phyloP scores from a whole-genome alignment of 1,140 invertebrate species.

The Drosophila subpulchrella region DNA sequence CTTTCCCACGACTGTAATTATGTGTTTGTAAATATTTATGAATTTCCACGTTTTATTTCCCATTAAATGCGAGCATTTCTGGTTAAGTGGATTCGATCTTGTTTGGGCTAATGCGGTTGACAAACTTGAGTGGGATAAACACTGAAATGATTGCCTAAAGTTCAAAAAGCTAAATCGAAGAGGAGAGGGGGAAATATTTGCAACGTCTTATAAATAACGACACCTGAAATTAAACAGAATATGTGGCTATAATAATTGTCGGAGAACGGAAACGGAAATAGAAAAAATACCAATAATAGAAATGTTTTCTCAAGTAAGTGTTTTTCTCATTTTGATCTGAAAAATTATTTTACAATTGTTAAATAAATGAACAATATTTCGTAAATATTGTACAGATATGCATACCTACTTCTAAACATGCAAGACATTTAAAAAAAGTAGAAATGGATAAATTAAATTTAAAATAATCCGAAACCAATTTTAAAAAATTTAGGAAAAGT shows the following conservation, averaged over 20 bases:
- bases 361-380: too few relatives aligned
- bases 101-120: slow-evolving; percentile 47
- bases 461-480: too few relatives aligned
- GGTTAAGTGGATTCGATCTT: slow-evolving; percentile 46
- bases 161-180: background rate
- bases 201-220: background rate
- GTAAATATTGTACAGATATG: too few relatives aligned
- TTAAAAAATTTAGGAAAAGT: too few relatives aligned
- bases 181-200: background rate
- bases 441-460: too few relatives aligned
- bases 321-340: too few relatives aligned
- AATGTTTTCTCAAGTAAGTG: too few relatives aligned
- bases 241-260: background rate
- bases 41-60: slow-evolving; percentile 47
- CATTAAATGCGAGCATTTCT: slow-evolving; percentile 46
- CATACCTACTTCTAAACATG: too few relatives aligned
- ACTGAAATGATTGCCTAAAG: background rate
- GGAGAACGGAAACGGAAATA: background rate
- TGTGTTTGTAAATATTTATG: slow-evolving; percentile 72
- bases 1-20: slow-evolving; percentile 67
- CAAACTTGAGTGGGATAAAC: slow-evolving; percentile 36
- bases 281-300: too few relatives aligned
- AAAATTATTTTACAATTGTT: too few relatives aligned
- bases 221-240: background rate
- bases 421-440: too few relatives aligned